Conservation (phyloP, 2,797 vertebrate species). For the Hephaestus fuliginosus region DNA sequence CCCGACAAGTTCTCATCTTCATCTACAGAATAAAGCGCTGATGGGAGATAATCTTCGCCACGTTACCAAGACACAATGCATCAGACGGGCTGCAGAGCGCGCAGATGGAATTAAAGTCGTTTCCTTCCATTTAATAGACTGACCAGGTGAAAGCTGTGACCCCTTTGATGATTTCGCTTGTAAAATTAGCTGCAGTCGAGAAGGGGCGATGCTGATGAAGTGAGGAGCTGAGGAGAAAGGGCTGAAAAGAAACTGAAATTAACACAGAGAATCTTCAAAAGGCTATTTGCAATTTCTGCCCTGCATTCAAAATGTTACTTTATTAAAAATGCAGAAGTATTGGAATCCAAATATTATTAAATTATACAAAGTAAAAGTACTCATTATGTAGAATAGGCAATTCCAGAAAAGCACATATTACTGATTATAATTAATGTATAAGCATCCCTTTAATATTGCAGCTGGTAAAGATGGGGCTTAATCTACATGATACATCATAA, state of each 20-base stretch:
- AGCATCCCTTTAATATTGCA: background rate
- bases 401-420: background rate
- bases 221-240: background rate
- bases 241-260: background rate
- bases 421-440: background rate
- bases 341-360: background rate
- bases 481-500: background rate
- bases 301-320: background rate
- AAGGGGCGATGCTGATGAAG: background rate
- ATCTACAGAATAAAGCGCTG: conserved; percentile 34
- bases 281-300: background rate
- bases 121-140: conserved; percentile 11
- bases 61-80: conserved; percentile 1
- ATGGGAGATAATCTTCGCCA: conserved; percentile 30
- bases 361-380: background rate
- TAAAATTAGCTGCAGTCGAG: background rate
- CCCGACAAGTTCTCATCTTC: conserved; percentile 17
- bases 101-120: background rate
- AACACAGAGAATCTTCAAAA: background rate
- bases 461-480: background rate
- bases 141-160: background rate
- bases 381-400: background rate
- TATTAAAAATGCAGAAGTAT: background rate
- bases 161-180: background rate
- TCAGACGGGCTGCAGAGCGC: background rate